Percentiles rank a stretch among this genome's conserved stretches.
phyloP scores from a whole-genome alignment of 2,113 vertebrate genomes.

The Caracal caracal region DNA sequence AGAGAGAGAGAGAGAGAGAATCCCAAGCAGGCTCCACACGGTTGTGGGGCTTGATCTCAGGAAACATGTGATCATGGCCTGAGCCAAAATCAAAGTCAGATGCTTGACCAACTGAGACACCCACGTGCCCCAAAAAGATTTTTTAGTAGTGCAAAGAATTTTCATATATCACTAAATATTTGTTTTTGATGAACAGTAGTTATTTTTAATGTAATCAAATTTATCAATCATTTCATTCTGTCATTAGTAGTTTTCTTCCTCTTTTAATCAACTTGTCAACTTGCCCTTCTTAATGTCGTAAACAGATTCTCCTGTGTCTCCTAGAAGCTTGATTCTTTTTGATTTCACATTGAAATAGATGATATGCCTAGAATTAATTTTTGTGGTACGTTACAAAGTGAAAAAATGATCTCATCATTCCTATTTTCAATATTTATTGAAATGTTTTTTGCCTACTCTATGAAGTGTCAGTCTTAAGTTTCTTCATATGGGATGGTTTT shows the following conservation, averaged over 20 bases:
- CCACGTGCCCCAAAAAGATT: background rate
- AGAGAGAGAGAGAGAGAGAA: no score
- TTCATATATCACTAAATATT: background rate
- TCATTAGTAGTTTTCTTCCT: background rate
- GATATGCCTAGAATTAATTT: background rate
- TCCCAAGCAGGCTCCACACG: no score
- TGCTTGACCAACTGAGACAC: no score
- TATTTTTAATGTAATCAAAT: constrained; percentile 5
- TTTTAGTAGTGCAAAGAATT: background rate
- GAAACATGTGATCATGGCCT: no score
- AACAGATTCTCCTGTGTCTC: background rate
- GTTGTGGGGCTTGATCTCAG: no score
- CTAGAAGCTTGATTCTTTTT: background rate
- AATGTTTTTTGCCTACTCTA: background rate
- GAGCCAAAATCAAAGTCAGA: no score
- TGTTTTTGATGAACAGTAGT: background rate
- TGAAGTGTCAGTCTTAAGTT: background rate
- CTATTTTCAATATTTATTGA: background rate
- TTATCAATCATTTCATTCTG: background rate
- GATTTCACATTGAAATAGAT: background rate
- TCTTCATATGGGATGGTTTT: background rate
- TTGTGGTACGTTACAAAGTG: background rate
- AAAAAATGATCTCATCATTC: background rate
- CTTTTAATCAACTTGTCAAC: background rate
- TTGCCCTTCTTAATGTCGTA: background rate